Conservation (phyloP, 2,113 vertebrate species). For the Scopus umbretta region DNA sequence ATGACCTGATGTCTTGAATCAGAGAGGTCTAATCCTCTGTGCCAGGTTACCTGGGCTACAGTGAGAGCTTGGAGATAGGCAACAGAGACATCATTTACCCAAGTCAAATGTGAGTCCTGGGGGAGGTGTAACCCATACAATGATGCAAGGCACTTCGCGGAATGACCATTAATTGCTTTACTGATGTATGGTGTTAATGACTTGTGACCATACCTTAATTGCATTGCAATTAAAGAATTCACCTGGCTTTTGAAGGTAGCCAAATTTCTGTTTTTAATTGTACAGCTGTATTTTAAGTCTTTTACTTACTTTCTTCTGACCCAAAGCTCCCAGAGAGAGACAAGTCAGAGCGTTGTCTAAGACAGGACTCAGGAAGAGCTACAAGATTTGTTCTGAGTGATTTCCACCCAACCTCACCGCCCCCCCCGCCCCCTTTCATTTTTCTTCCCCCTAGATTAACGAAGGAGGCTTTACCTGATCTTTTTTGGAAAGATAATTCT, state of each 20-base stretch:
- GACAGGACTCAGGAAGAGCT: not conserved
- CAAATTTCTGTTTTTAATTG: not conserved
- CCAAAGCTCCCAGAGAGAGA: not conserved
- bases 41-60: conserved; percentile 10
- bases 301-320: not conserved
- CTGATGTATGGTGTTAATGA: conserved; percentile 47
- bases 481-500: not conserved
- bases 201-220: conserved; percentile 6
- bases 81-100: conserved; percentile 42
- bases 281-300: not conserved
- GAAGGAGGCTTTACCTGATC: not conserved
- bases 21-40: conserved; percentile 44
- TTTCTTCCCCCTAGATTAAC: not conserved
- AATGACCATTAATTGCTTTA: conserved; percentile 33
- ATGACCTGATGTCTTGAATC: conserved; percentile 42
- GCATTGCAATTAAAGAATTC: conserved; percentile 56
- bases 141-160: conserved; percentile 43
- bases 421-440: too few relatives aligned
- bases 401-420: not conserved
- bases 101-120: not conserved
- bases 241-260: conserved; percentile 38
- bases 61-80: not conserved
- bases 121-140: not conserved
- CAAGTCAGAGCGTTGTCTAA: not conserved
- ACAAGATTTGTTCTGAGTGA: not conserved